A percentile compares a stretch with the other conserved stretches of the same genome.
These are phyloP conservation scores for Lysandra coridon DNA, from an alignment of 2,888 invertebrate species.

Conservation along the genomic window DNA sequence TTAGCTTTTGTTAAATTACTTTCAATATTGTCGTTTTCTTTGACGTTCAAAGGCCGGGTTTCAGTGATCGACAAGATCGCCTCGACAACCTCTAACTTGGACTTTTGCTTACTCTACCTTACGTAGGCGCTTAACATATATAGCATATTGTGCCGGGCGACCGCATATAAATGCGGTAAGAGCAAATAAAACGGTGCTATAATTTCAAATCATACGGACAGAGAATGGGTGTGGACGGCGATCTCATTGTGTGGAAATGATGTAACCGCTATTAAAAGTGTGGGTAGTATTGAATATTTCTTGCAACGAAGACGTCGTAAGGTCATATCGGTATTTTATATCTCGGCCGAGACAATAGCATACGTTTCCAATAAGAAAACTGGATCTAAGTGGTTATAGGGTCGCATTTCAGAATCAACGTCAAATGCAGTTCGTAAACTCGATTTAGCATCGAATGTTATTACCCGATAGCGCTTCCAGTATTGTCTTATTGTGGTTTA, in stretches of 20 bases:
- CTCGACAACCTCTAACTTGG: neutral
- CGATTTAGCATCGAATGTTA: conserved; percentile 35
- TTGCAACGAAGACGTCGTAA: conserved; percentile 78
- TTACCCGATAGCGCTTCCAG: conserved; percentile 8
- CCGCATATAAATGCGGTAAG: conserved; percentile 78
- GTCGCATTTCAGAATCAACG: conserved; percentile 63
- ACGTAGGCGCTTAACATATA: conserved; percentile 73
- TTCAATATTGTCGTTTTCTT: neutral
- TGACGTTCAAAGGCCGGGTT: neutral
- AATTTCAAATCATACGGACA: conserved; percentile 81
- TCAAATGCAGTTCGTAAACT: conserved; percentile 38
- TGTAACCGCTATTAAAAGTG: conserved; percentile 81
- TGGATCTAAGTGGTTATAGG: conserved; percentile 67
- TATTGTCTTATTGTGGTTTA: conserved; percentile 4
- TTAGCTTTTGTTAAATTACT: neutral
- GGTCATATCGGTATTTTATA: conserved; percentile 81
- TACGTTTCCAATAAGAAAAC: conserved; percentile 75
- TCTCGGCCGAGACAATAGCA: conserved; percentile 77
- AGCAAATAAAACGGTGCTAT: conserved; percentile 81
- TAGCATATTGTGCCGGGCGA: conserved; percentile 74
- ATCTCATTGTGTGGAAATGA: conserved; percentile 81
- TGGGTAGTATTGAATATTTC: conserved; percentile 80
- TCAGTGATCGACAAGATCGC: neutral
- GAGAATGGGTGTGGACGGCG: conserved; percentile 81
- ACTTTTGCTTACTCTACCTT: conserved; percentile 49